Base-by-base conservation (phyloP, 2,113 vertebrate species). In the Diphyllodes magnificus region DNA sequence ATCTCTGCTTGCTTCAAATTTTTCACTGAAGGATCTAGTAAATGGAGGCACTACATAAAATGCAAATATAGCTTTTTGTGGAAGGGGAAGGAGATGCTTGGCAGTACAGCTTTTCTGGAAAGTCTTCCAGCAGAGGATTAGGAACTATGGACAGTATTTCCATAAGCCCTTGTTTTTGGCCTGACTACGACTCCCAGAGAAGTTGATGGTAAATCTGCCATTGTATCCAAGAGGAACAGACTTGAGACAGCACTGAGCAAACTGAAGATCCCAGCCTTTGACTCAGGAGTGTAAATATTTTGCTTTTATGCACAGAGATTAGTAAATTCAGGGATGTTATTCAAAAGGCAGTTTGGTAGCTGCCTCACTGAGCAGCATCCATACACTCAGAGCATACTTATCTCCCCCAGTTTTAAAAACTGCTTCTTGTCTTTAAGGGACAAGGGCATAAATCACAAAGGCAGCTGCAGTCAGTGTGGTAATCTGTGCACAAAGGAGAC, bases 281-380 rank as follows among this genome's bases (percentile, higher is more conserved):
- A 95, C 91, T 95, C 57, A 39, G 72, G 56, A 95, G 86, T 82
- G 89, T 79, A 95, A 97, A 97, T 96, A 96, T 92, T 93, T 95
- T 84, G 69, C 89, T 80, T 87, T 92, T 95, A 84, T 84, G 88
- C 90, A 33, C 21, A 92, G 80, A 93, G 88, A 91, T 96, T 93
- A 95, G 89, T 82, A 94, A 92, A 96, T 86, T 60, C 91, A 79
- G 80, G 72, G 86, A 35, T 21, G 0, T 93, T 91, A 96, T 91
- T 96, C 88, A 89, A 92, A 93, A 92, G 13, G 18, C 83, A 92
- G 17, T 87, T 95, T 84, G 72, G 94, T 93, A 68, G 81, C 91
- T 91, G 92, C 77, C 84, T 92, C 44, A 33, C 45, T 88, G 89
- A 92, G 82, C 88, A 82, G 70, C 11, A 7, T 31, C 81, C 87